Evolutionary conservation across 2,888 invertebrate genomes (phyloP), one percentile per base, ranked within the genome.

Genomic region (Eurytoma californica): DNA sequence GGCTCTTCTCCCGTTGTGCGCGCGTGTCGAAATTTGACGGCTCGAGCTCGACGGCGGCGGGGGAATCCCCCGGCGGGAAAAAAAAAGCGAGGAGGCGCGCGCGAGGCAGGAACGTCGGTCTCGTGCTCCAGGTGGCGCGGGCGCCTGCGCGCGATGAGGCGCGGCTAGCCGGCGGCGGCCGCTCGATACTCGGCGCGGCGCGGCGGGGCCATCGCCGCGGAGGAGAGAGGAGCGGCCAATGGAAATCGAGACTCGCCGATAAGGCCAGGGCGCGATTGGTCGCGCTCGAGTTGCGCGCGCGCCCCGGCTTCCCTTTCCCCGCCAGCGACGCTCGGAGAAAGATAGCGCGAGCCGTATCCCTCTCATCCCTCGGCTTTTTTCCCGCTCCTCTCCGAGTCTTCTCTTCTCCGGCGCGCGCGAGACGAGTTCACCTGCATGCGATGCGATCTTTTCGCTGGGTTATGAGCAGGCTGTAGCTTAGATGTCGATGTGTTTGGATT

Each of bases 111-210:
- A 39, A 53, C n/a, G 51, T 28, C 49, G 30, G 51, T 30, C 51
- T 39, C 63, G 55, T 49, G 70, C 20, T 18, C 16, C 39, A 68
- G 30, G 16, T 65, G 61, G 47, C 57, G n/a, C 13, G 57, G 47
- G 63, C 63, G 60, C 70, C 30, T 39, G 68, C 39, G 77, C 66
- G 75, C 72, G 68, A 76, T 69, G 79, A 89, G 90, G 89, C 87
- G 89, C 90, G 88, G 89, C 89, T 86, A 39, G 39, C 85, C 85
- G 49, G 84, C 86, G 85, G 82, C 89, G 90, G 87, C 89, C 89
- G 88, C 90, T 90, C 89, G 88, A 90, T 90, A 89, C 73, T 70
- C 87, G 86, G 86, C 84, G 85, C 84, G 72, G 53, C 57, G 78
- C n/a, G 51, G 68, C 18, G 68, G 57, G 78, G 68, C 24, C 30